Conservation (phyloP, 2,888 invertebrate species). For the Tribolium freemani region DNA sequence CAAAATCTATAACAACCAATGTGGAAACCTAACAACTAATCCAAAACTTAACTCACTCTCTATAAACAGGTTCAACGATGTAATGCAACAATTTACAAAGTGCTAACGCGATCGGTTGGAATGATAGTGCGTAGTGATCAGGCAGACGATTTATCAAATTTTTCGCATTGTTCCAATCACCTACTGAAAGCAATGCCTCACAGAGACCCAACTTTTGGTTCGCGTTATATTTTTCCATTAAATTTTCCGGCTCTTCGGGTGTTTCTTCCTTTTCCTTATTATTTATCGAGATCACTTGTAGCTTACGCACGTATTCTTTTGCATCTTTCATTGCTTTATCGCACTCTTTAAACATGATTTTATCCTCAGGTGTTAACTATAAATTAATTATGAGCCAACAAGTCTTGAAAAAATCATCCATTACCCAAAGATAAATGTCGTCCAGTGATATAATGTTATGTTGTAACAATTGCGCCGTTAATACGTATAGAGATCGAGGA, state of each 20-base stretch:
- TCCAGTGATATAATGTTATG: constrained; percentile 88
- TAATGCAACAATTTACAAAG: constrained; percentile 86
- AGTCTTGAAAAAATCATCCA: not conserved
- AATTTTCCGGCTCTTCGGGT: constrained; percentile 78
- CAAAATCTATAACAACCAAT: constrained; percentile 74
- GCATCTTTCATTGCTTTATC: constrained; percentile 87
- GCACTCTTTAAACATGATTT: constrained; percentile 83
- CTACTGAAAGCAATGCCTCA: constrained; percentile 88
- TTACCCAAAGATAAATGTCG: constrained; percentile 92
- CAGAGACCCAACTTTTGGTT: constrained; percentile 97
- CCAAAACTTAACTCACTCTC: constrained; percentile 71
- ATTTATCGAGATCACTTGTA: constrained; percentile 86
- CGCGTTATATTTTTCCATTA: constrained; percentile 72
- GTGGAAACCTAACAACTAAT: constrained; percentile 15
- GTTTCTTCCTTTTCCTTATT: constrained; percentile 82
- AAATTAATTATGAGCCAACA: constrained; percentile 19
- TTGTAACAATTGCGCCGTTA: constrained; percentile 92
- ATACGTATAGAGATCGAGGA: constrained; percentile 87
- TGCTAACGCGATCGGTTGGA: constrained; percentile 83
- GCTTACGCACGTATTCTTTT: constrained; percentile 88
- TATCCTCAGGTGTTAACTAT: constrained; percentile 88
- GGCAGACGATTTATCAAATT: constrained; percentile 87
- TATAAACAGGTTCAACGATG: constrained; percentile 89
- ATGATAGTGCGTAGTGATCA: constrained; percentile 82
- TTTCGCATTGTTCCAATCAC: constrained; percentile 91